phyloP scores from a whole-genome alignment of 2,113 vertebrate species.

The Saimiri boliviensis region DNA sequence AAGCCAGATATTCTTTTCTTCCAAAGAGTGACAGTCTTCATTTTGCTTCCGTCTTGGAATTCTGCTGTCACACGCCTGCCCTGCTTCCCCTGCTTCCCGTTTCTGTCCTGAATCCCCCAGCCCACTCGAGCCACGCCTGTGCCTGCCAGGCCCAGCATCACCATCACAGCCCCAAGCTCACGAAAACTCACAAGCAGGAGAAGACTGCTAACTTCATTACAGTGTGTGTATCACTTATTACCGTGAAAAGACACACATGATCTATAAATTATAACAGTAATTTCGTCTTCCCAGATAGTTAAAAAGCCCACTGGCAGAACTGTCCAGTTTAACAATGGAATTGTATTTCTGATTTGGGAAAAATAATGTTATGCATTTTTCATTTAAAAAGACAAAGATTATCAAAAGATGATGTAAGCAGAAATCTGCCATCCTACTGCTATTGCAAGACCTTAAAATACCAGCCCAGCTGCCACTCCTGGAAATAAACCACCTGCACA shows the following conservation, averaged over 20 bases:
- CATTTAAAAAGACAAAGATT: neutral
- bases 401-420: accelerated
- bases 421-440: accelerated
- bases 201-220: accelerated
- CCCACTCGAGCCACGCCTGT: accelerated
- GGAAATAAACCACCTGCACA: accelerated
- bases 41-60: too few species aligned
- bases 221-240: accelerated
- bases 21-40: neutral
- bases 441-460: accelerated
- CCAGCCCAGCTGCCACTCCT: neutral
- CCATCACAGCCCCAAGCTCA: neutral
- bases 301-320: neutral
- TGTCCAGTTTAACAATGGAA: neutral
- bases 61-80: accelerated
- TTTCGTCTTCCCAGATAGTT: neutral
- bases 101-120: neutral
- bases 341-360: neutral
- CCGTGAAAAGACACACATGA: neutral
- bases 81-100: accelerated
- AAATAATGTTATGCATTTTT: neutral
- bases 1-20: neutral
- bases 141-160: neutral
- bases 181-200: accelerated
- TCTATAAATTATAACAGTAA: accelerated